These are phyloP conservation scores for Pangasius krempfi DNA, from an alignment of 2,797 vertebrate genomes.

Conservation along the genomic window DNA sequence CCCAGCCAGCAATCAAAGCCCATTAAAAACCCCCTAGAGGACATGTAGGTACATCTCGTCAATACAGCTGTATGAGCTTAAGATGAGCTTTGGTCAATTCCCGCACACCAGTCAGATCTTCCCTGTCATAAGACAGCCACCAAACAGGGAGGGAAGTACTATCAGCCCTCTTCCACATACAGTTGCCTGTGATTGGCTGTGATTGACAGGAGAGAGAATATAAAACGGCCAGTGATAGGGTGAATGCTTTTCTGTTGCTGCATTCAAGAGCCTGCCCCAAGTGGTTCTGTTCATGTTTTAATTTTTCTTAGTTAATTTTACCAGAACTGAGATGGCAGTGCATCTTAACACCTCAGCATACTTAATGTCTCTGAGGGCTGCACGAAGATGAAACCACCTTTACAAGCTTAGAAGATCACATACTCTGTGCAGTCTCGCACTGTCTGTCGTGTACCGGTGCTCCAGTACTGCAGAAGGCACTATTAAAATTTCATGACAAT, in stretches of 20 bases:
- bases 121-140: neutral
- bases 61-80: neutral
- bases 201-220: neutral
- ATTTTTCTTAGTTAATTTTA: neutral
- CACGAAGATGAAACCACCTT: neutral
- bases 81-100: neutral
- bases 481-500: neutral
- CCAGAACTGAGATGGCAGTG: neutral
- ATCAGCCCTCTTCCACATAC: neutral
- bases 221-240: neutral
- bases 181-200: neutral
- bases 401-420: neutral
- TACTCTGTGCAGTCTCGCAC: neutral
- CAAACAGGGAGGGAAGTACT: neutral
- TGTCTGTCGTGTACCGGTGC: neutral
- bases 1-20: neutral
- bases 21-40: neutral
- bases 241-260: neutral
- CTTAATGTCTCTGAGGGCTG: neutral
- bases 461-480: neutral
- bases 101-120: neutral
- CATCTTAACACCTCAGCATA: neutral
- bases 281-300: neutral
- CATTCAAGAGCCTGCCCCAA: neutral
- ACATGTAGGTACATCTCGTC: neutral